Conservation (phyloP, 1,140 invertebrate species). For the Sitophilus oryzae region DNA sequence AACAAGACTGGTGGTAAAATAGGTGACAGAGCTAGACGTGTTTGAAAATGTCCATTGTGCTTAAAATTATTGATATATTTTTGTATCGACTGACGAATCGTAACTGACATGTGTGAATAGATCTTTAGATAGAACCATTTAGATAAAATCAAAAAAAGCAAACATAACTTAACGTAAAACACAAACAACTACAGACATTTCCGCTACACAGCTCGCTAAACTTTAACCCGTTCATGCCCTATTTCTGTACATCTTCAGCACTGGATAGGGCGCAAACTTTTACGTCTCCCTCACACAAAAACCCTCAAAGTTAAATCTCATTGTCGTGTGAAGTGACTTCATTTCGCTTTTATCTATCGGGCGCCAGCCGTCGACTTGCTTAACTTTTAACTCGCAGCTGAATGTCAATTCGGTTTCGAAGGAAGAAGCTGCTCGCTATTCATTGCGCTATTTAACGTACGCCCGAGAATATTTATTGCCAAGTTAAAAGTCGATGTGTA, state of each 20-base stretch:
- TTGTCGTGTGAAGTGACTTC: conserved; percentile 5
- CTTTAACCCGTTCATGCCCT: neutral
- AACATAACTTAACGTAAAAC: neutral
- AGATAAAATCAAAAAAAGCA: too few species aligned
- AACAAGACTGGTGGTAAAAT: too few species aligned
- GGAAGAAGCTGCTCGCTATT: neutral
- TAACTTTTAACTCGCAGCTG: conserved; percentile 1
- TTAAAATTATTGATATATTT: too few species aligned
- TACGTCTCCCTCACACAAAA: conserved; percentile 4
- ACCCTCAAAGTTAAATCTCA: conserved; percentile 4
- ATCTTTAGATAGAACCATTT: too few species aligned
- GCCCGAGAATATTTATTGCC: neutral
- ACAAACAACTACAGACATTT: neutral
- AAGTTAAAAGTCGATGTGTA: too few species aligned
- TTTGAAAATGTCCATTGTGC: too few species aligned
- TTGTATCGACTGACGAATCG: too few species aligned
- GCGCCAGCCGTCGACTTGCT: neutral
- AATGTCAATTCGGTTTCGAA: conserved; percentile 4
- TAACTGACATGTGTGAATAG: too few species aligned
- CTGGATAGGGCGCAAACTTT: too few species aligned
- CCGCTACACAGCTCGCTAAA: neutral
- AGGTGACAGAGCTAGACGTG: too few species aligned
- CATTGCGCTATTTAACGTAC: neutral
- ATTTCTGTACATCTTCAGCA: neutral
- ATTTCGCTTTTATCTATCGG: conserved; percentile 4